phyloP scores from a whole-genome alignment of 1,140 invertebrate species.

The Bombus affinis region DNA sequence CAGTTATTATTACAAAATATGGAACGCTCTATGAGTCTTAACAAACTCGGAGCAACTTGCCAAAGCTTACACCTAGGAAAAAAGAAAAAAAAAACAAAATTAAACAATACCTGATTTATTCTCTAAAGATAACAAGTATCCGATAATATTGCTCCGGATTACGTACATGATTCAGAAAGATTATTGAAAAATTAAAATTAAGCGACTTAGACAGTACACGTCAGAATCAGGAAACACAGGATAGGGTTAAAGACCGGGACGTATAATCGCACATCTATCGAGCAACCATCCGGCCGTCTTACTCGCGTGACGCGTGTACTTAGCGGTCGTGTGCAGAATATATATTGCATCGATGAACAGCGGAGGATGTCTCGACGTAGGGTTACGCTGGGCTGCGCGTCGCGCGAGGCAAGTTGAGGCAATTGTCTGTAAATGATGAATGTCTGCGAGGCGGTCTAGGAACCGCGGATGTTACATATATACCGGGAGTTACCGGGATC shows the following conservation, averaged over 20 bases:
- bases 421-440: constrained; percentile 80
- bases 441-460: constrained; percentile 66
- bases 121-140: too few relatives aligned
- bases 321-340: constrained; percentile 56
- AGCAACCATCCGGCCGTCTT: constrained; percentile 32
- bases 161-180: too few relatives aligned
- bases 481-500: constrained; percentile 71
- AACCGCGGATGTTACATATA: constrained; percentile 62
- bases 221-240: too few relatives aligned
- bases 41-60: too few relatives aligned
- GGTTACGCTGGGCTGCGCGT: constrained; percentile 48
- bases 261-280: background rate
- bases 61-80: too few relatives aligned
- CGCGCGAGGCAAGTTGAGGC: constrained; percentile 71
- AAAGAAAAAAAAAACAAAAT: too few relatives aligned
- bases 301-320: constrained; percentile 25
- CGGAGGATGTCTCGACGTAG: constrained; percentile 49
- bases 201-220: too few relatives aligned
- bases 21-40: too few relatives aligned
- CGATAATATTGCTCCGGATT: too few relatives aligned
- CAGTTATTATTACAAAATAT: too few relatives aligned
- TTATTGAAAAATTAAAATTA: too few relatives aligned
- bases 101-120: too few relatives aligned
- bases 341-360: constrained; percentile 63
- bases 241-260: background rate